Percentiles rank a stretch among this genome's conserved stretches.
These are phyloP conservation scores for Rachycentron canadum DNA, from an alignment of 2,797 vertebrate species.

Conservation along the genomic window DNA sequence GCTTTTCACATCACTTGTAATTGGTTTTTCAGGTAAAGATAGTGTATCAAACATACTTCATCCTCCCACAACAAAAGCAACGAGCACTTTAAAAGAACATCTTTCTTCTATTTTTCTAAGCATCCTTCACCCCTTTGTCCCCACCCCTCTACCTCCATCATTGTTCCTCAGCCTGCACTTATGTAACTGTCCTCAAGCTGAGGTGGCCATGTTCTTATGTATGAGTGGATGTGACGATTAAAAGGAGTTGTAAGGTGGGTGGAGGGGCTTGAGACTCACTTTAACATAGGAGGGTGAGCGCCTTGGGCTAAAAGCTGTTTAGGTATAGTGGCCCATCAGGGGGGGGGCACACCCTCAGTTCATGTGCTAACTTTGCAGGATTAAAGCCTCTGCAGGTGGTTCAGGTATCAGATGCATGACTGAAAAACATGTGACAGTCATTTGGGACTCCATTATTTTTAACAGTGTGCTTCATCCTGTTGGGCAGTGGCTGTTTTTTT, in stretches of 20 bases:
- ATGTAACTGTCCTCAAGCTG: conserved; percentile 35
- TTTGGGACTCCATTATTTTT: conserved; percentile 18
- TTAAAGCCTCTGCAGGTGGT: not conserved
- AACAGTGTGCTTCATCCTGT: not conserved
- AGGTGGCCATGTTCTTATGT: conserved; percentile 32
- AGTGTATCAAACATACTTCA: not conserved
- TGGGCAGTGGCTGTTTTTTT: not conserved
- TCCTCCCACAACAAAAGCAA: conserved; percentile 2
- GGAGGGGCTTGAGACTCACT: conserved; percentile 24
- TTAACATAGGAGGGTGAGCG: conserved; percentile 17
- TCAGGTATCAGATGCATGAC: conserved; percentile 10
- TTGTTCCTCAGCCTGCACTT: conserved; percentile 19
- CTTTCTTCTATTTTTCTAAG: not conserved
- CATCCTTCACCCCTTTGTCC: not conserved
- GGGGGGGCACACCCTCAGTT: conserved; percentile 32
- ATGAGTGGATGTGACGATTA: conserved; percentile 25
- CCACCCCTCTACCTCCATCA: not conserved
- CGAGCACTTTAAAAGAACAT: not conserved
- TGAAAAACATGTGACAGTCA: conserved; percentile 21
- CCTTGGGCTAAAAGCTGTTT: conserved; percentile 31
- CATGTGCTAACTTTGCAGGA: conserved; percentile 22
- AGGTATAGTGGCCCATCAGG: conserved; percentile 7
- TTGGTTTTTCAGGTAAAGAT: conserved; percentile 44
- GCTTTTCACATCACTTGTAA: conserved; percentile 39
- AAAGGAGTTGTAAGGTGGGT: conserved; percentile 34